phyloP scores from a whole-genome alignment of 2,797 vertebrate genomes.

The Semotilus atromaculatus region DNA sequence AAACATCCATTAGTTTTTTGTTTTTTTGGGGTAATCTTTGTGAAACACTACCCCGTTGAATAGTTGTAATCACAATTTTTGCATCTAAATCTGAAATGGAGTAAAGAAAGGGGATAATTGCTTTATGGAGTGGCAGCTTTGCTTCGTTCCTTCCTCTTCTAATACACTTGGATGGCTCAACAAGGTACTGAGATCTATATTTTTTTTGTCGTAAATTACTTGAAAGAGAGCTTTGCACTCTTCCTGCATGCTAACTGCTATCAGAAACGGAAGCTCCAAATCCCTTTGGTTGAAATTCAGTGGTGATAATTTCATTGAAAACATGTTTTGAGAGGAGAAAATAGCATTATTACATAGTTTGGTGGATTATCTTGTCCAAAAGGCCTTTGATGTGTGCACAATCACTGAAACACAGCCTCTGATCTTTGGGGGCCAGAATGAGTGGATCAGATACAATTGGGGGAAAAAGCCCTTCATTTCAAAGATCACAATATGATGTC shows the following conservation, averaged over 20 bases:
- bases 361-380: conserved; percentile 64
- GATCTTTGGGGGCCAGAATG: conserved; percentile 63
- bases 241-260: conserved; percentile 58
- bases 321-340: conserved; percentile 67
- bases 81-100: conserved; percentile 59
- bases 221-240: conserved; percentile 61
- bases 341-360: conserved; percentile 69
- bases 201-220: conserved; percentile 65
- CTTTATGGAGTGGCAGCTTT: conserved; percentile 52
- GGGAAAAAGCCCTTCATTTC: conserved; percentile 66
- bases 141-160: conserved; percentile 54
- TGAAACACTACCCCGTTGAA: conserved; percentile 43
- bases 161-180: conserved; percentile 59
- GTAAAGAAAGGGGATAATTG: conserved; percentile 58
- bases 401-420: conserved; percentile 61
- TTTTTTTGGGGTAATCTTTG: conserved; percentile 46
- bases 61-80: conserved; percentile 55
- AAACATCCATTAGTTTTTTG: conserved; percentile 39
- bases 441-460: conserved; percentile 64
- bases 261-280: conserved; percentile 62
- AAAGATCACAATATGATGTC: conserved; percentile 60
- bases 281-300: conserved; percentile 63
- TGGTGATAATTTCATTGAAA: conserved; percentile 66
- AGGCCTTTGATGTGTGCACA: conserved; percentile 69
- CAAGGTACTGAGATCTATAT: conserved; percentile 60